phyloP scores from a whole-genome alignment of 2,797 vertebrate species.

The Hippocampus kuda region DNA sequence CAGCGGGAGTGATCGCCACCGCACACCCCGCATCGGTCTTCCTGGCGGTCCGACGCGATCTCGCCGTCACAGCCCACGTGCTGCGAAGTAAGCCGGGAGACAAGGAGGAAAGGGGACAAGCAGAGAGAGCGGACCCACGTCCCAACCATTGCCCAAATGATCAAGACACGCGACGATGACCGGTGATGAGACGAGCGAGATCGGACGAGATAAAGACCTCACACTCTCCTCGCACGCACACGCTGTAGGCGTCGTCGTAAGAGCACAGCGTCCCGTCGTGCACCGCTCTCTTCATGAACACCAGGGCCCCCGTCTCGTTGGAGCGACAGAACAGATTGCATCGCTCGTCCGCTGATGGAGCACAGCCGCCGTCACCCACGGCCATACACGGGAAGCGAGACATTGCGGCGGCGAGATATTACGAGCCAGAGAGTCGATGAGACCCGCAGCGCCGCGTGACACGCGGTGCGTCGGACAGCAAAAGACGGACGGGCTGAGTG shows the following conservation, averaged over 20 bases:
- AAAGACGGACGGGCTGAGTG: too few species aligned
- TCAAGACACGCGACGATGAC: too few species aligned
- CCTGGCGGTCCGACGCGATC: constrained; percentile 83
- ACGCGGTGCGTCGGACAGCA: too few species aligned
- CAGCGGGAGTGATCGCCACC: constrained; percentile 90
- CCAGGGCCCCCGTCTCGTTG: constrained; percentile 74
- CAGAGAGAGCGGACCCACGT: too few species aligned
- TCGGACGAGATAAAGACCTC: constrained; percentile 65
- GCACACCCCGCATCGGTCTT: constrained; percentile 92
- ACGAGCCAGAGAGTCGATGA: too few species aligned
- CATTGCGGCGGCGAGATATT: neutral
- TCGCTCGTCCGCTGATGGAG: constrained; percentile 75
- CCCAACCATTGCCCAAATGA: too few species aligned
- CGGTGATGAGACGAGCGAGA: neutral
- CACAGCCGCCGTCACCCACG: neutral
- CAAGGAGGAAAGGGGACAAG: neutral
- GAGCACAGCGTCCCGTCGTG: constrained; percentile 93
- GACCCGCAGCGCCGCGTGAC: too few species aligned
- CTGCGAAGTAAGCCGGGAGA: constrained; percentile 54
- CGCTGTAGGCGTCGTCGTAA: constrained; percentile 81
- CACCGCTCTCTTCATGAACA: constrained; percentile 86
- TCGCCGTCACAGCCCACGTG: constrained; percentile 93
- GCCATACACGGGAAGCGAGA: neutral
- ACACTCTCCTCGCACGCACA: constrained; percentile 92
- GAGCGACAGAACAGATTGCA: constrained; percentile 88